phyloP scores from a whole-genome alignment of 2,113 vertebrate genomes.

The Cyanoderma ruficeps region DNA sequence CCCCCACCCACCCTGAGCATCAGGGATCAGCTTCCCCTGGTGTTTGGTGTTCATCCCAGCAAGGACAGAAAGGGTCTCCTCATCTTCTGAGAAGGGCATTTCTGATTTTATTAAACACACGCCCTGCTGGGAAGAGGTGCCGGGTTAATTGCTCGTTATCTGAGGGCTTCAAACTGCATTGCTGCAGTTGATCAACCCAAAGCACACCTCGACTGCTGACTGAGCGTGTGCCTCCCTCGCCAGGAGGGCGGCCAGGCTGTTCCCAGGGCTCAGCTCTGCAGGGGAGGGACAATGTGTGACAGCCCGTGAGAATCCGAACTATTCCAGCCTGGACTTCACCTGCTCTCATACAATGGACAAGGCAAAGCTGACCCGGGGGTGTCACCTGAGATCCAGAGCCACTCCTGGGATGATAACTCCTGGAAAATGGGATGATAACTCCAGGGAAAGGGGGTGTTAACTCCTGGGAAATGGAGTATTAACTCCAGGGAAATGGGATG shows the following conservation, averaged over 20 bases:
- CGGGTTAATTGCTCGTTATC: constrained; percentile 4
- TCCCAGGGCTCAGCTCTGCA: not conserved
- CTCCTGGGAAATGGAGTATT: too few relatives aligned
- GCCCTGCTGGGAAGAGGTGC: not conserved
- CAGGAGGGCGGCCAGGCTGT: not conserved
- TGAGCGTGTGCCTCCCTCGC: not conserved
- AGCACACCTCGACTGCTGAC: not conserved
- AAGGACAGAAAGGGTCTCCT: not conserved
- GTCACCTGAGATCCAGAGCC: not conserved
- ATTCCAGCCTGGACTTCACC: accelerated
- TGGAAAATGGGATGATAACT: too few relatives aligned
- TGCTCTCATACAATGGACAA: accelerated
- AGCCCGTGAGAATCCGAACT: not conserved
- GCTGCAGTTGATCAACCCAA: not conserved
- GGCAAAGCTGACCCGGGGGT: not conserved
- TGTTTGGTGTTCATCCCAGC: not conserved
- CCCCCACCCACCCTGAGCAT: not conserved
- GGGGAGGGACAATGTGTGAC: not conserved
- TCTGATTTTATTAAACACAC: not conserved
- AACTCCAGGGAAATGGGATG: too few relatives aligned
- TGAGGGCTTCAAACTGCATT: not conserved
- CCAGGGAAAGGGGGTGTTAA: too few relatives aligned
- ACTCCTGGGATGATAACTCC: too few relatives aligned
- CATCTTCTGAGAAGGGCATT: not conserved
- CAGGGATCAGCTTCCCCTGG: not conserved